Evolutionary conservation across 2,888 invertebrate genomes (phyloP), one percentile per base, ranked within the genome.

Genomic region (Apotomis capreana): DNA sequence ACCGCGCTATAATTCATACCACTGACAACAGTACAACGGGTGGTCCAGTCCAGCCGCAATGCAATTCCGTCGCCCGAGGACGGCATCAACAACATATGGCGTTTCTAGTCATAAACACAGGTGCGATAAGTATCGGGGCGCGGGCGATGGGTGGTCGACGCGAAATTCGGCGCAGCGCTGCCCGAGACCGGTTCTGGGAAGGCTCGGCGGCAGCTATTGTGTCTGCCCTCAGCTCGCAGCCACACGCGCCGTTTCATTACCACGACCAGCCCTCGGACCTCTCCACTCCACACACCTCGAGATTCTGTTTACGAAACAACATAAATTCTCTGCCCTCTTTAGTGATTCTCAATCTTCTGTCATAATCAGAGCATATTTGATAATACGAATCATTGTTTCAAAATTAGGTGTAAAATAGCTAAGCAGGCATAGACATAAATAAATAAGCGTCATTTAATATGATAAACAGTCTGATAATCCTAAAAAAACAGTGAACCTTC

Each of bases 141-240:
- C 78, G 82, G 83, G 83, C 86, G 84, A 85, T 91, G 92, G 92
- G 91, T 92, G 92, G 92, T 91, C 92, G 91, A 82, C 89, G 91
- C 91, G 77, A 93, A 92, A 88, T 92, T 92, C 91, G 92, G 92
- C 91, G 84, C 89, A 88, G 87, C 89, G 86, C 84, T 86, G 87
- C 84, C 85, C 86, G 81, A 75, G 87, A 92, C 92, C 92, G 92
- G 92, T 92, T 92, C 92, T 81, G 79, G 83, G 92, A 92, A 92
- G 88, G 89, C 87, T 84, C 87, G 84, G 83, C 77, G 89, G 88
- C 89, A 76, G 83, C 87, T 89, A 91, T 92, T 92, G 92, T 90
- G 91, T 92, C 91, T 91, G 90, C 85, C 83, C 77, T 77, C 76
- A 82, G 90, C 85, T 83, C 77, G 76, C 76, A 82, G 84, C 88